Base-by-base conservation (phyloP, 2,888 invertebrate species). In the Sabatieria punctata region DNA sequence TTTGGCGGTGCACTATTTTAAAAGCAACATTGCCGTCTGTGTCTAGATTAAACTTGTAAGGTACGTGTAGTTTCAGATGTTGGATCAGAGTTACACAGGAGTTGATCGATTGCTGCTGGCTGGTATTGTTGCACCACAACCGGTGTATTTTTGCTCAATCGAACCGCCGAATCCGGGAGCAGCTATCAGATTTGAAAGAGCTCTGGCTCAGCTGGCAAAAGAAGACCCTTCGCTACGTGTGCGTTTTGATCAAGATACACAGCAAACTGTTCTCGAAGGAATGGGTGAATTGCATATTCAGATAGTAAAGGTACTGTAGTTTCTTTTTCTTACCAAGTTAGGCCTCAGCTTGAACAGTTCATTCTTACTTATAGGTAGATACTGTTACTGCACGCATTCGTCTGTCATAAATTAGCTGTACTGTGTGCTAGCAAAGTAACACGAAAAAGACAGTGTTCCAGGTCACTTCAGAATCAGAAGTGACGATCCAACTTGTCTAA, bases 211-310 rank as follows among this genome's bases (percentile, higher is more conserved):
- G 21, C 25, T 50, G 6, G n/a, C 22, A 68, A 93, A 93, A 2
- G 38, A 45, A 21, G 45, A 45, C 26, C 45, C 45, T 2, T 35
- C 36, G 2, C 51, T 61, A 42, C 47, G 51, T 11, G 47, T 59
- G 27, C 52, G 58, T 18, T 42, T 45, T 8, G 74, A 80, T 1
- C 73, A 75, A 49, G 85, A 64, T 18, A 54, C 56, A 4, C 57
- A 57, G 11, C 63, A 65, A 43, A 60, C 56, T 23, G 52, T 62
- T 38, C 43, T 65, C 54, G 48, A 60, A 76, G 86, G 93, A 15
- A 95, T 95, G 95, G 97, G 97, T 1, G 93, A 97, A 67, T 74
- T 97, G 1, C 97, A 99, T 65, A 72, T 97, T 50, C 93, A 97
- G 46, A 64, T 65, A 11, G 52, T 65, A 43, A 61, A 60, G 41